Evolutionary conservation across 2,888 invertebrate genomes (phyloP), one percentile per base, ranked within the genome.

Genomic region (Lasioglossum morio): DNA sequence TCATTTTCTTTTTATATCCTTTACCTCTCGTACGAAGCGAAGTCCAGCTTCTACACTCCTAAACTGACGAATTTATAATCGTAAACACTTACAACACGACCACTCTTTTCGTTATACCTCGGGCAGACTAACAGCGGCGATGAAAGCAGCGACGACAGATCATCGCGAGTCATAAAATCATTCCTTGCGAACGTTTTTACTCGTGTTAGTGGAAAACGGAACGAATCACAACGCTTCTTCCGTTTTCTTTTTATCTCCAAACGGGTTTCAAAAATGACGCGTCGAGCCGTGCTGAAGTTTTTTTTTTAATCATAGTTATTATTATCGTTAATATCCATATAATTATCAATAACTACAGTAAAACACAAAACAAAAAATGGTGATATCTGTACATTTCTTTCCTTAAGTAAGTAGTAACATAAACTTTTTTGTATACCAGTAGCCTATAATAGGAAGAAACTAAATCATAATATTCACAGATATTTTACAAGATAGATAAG

Each of bases 341-440:
- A 95, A 95, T 95, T 95, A 95, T 95, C 93, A 94, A 95, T 95
- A 95, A 94, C 95, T 95, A 95, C 95, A 95, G 94, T 95, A 95
- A 95, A 95, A 95, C 95, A 95, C 95, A 95, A 95, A 95, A 95
- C 94, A 94, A 95, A 95, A 70, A 94, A 94, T 91, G 91, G 92
- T 95, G 94, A 95, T 95, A 95, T 94, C 95, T 95, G 95, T 95
- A 95, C 95, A 95, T 94, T 84, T 89, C 90, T 94, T 85, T 69
- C 46, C 94, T 95, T 95, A 95, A 93, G 93, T 93, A 94, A 94
- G 90, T 94, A 95, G 90, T 94, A 94, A 94, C 95, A 93, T 94
- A 95, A 95, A 94, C 91, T 88, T 92, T 84, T 93, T 92, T 94
- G 90, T 94, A 94, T 94, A 94, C 92, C 93, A 93, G 93, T 95